Conservation (phyloP, 2,113 vertebrate species). For the pig (Sus scrofa) region DNA sequence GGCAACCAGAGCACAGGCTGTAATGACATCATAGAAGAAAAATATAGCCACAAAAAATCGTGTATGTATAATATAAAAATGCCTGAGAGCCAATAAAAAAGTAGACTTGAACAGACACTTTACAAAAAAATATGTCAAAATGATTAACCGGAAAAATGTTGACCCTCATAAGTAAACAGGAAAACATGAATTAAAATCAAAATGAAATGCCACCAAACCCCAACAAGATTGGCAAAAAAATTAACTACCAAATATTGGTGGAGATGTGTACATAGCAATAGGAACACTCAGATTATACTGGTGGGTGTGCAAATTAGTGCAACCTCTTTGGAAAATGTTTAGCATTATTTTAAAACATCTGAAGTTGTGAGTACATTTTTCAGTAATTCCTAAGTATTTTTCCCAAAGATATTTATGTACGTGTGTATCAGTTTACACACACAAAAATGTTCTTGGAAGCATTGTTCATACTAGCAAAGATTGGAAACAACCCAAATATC, state of each 20-base stretch:
- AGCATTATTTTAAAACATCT: not conserved
- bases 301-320: not conserved
- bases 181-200: conserved; percentile 17
- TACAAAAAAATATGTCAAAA: not conserved
- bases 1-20: not conserved
- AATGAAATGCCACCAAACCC: not conserved
- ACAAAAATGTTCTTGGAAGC: not conserved
- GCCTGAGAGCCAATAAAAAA: not conserved
- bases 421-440: not conserved
- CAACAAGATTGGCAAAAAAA: not conserved
- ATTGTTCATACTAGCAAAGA: not conserved
- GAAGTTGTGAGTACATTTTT: not conserved
- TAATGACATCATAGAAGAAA: not conserved
- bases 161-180: not conserved
- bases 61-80: not conserved
- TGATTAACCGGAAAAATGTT: not conserved
- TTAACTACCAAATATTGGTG: not conserved
- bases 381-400: not conserved
- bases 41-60: not conserved
- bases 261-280: not conserved
- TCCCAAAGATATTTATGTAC: not conserved
- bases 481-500: not conserved
- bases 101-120: not conserved
- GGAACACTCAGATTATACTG: not conserved
- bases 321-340: not conserved